Base-by-base conservation (phyloP, 64 coral and sea anemone genomes). In the Catalaphyllia jardinei region DNA sequence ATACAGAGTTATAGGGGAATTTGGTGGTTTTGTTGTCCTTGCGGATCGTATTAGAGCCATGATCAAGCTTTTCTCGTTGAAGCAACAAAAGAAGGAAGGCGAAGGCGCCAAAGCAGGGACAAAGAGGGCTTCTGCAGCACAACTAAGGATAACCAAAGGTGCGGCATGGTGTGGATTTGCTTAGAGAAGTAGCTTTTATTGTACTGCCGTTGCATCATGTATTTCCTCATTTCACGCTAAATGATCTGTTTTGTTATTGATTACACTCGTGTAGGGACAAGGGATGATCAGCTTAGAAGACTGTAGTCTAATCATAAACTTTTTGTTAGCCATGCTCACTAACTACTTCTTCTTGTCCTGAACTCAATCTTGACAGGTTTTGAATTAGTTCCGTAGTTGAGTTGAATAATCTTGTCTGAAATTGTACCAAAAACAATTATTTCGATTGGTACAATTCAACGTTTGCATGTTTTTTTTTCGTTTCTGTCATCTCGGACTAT, bases 11-110 rank as follows among this genome's bases (percentile, higher is more conserved):
- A 19, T 33, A 6, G 10, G 62, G 31, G 39, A 28, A 71, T 28
- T 39, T 85, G 8, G 33, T 51, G 35, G n/a, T 22, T 77, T 89
- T 76, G 49, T 93, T 20, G 71, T 33, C 74, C 50, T 83, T 89
- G 35, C 85, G 78, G 60, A 85, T 62, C 59, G 60, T 79, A 77
- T 83, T 87, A 78, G 63, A 78, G 94, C 86, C 88, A 99, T 99
- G 97, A 99, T 99, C 84, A 99, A 95, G 77, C 89, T 99, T 91
- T 99, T 99, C 88, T 91, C 90, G 19, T 89, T 99, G 38, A 99
- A 99, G 72, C 93, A 99, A 89, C 97, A 99, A 63, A 99, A 99
- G 75, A 99, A 99, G 79, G 97, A 99, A 86, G 97, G 97, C 28
- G 97, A 99, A 91, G 91, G 93, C 51, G 78, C 97, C 14, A 99